A percentile compares a stretch with the other conserved stretches of the same genome.
Evolutionary conservation across 2,888 invertebrate species (phyloP).

Genomic region (Sphaeridia pumilis): DNA sequence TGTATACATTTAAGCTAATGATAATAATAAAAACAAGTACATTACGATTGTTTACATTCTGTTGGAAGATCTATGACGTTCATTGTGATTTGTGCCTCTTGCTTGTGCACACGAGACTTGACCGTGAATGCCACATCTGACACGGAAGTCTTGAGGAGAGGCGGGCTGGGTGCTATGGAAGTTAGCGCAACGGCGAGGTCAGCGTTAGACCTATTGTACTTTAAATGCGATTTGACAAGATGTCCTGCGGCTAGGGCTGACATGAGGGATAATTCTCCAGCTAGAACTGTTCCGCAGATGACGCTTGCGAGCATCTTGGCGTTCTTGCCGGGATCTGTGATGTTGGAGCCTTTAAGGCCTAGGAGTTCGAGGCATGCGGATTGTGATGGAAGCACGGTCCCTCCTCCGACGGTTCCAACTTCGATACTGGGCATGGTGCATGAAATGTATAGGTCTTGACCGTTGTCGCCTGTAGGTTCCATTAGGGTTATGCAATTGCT

Average conservation of each 20-base stretch:
- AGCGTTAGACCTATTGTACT: slow-evolving; percentile 66
- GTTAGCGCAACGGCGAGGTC: slow-evolving; percentile 14
- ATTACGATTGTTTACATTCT: slow-evolving; percentile 13
- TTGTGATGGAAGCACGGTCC: slow-evolving; percentile 83
- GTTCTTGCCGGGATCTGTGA: slow-evolving; percentile 68
- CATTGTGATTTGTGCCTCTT: slow-evolving; percentile 3
- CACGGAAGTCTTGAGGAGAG: neutral
- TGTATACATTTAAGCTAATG: too few species aligned
- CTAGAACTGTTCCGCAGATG: slow-evolving; percentile 88
- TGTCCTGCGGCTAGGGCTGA: slow-evolving; percentile 91
- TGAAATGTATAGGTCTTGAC: slow-evolving; percentile 77
- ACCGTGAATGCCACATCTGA: neutral
- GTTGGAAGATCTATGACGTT: slow-evolving; percentile 11
- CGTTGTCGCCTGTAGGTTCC: slow-evolving; percentile 67
- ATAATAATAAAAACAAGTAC: too few species aligned
- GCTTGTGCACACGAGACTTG: neutral
- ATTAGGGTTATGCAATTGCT: slow-evolving; percentile 92
- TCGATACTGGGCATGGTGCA: slow-evolving; percentile 97
- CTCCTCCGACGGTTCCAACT: slow-evolving; percentile 91
- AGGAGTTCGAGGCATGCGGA: slow-evolving; percentile 58
- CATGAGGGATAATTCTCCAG: slow-evolving; percentile 93
- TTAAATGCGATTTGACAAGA: slow-evolving; percentile 89
- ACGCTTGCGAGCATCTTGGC: slow-evolving; percentile 76
- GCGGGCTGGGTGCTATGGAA: neutral
- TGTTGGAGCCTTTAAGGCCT: slow-evolving; percentile 51